Evolutionary conservation across 2,113 vertebrate species (phyloP), one percentile per base, ranked within the genome.

Genomic region (Mesembrinibis cayennensis): DNA sequence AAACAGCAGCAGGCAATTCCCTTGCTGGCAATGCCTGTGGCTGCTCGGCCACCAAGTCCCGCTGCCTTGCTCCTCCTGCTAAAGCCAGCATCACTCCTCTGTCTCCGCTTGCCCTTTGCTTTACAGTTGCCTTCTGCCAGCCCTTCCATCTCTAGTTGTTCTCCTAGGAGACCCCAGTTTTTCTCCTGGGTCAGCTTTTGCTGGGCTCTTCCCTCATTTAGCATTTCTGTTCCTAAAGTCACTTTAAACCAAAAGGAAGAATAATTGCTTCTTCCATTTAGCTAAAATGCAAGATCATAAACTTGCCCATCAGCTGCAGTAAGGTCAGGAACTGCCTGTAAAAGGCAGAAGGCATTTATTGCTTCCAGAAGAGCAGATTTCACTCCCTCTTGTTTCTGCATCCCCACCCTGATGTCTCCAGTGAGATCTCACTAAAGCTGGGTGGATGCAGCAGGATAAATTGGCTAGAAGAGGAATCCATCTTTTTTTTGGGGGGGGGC

Each of bases 221-320:
- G 20, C 40, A 15, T 93, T 90, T 79, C 58, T 94, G 20, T 20
- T 87, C 83, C 82, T 93, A 19, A 93, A 95, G 94, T 61, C 78
- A 19, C 73, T 94, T 93, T 38, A 72, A 16, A 87, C 49, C 70
- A 18, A 72, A 89, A 65, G 62, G 58, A 84, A 95, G 34, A 89
- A 59, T 94, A 95, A 97, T 97, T 96, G 58, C 87, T 55, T 85
- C 59, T 82, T 91, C 91, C 89, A 94, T 91, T 95, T 95, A 95
- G 94, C 89, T 93, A 34, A 92, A 95, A 88, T 21, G 38, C 36
- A 82, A 53, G 87, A 87, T 82, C 89, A 69, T 92, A 95, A 97
- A 95, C 93, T 95, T 78, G 93, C 93, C 93, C 95, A 90, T 95
- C 94, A 96, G 87, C 78, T 42, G 58, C 78, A 73, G 84, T 20